phyloP scores from a whole-genome alignment of 2,113 vertebrate species.

The Sapayoa aenigma region DNA sequence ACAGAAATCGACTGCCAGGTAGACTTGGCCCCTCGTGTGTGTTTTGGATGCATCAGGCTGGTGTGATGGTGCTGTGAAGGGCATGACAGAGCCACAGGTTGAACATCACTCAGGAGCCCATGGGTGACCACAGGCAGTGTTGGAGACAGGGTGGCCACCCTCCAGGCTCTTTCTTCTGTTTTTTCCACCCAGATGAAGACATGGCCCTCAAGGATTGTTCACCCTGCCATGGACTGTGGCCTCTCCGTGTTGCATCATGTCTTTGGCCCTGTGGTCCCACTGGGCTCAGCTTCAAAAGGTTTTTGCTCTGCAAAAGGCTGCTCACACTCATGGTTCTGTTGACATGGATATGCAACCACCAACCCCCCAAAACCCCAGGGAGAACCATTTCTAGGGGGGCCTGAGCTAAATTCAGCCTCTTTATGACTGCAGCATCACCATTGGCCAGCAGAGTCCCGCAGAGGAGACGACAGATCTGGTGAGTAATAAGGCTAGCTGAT shows the following conservation, averaged over 20 bases:
- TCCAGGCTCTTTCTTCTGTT: neutral
- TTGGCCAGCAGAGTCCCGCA: neutral
- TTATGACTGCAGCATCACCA: neutral
- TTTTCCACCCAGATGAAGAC: neutral
- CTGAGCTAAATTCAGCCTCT: neutral
- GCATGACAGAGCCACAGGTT: accelerated
- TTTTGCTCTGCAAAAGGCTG: neutral
- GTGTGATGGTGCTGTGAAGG: accelerated
- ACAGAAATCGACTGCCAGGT: neutral
- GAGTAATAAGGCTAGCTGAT: slow-evolving; percentile 26
- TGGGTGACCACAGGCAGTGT: neutral
- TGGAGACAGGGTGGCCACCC: accelerated
- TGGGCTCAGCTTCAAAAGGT: neutral
- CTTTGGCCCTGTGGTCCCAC: neutral
- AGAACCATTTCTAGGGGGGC: neutral
- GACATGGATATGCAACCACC: neutral
- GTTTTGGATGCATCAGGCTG: neutral
- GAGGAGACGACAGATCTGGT: neutral
- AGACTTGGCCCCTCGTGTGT: neutral
- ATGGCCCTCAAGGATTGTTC: neutral
- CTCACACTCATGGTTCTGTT: accelerated
- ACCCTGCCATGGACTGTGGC: neutral
- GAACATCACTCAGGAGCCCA: neutral
- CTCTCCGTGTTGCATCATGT: accelerated
- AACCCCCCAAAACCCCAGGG: neutral